Evolutionary conservation across 2,113 vertebrate species (phyloP), one percentile per base, ranked within the genome.

Genomic region (Serinus canaria): DNA sequence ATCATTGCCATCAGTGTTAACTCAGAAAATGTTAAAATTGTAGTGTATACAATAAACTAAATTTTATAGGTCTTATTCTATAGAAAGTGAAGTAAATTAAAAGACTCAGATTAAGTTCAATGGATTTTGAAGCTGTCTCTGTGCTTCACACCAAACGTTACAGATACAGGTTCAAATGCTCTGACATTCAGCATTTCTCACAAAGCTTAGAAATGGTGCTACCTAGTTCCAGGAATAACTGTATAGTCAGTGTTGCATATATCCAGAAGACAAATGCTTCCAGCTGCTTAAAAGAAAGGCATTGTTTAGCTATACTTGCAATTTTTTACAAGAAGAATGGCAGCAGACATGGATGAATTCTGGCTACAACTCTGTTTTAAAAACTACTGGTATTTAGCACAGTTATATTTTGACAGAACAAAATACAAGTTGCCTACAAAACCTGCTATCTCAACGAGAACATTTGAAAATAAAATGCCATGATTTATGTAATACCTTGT

Each of bases 231-330:
- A 93, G 76, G 73, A 94, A 82, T 95, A 87, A 75, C 92, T 90
- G 60, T 56, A 83, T 53, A 92, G 87, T 91, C 82, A 92, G 92
- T 73, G 60, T 90, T 96, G 72, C 64, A 91, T 96, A 83, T 91
- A 92, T 92, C 86, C 63, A 84, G 95, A 96, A 96, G 75, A 92
- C 55, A 96, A 95, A 96, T 95, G 89, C 67, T 96, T 95, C 89
- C 94, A 97, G 95, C 92, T 97, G 94, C 93, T 96, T 89, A 78
- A 91, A 97, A 93, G 44, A 53, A 84, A 16, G 23, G 53, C 53
- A 78, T 70, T 80, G 67, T 63, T 67, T 83, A 73, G 74, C 87
- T 91, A 66, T 55, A 88, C 23, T 59, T 90, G 21, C 64, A 81
- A 72, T 72, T 8, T 81, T 95, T 83, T 68, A 78, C 49, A 91